These are phyloP conservation scores for Lissonota sp. DNA, from an alignment of 2,888 invertebrate genomes.

Conservation along the genomic window DNA sequence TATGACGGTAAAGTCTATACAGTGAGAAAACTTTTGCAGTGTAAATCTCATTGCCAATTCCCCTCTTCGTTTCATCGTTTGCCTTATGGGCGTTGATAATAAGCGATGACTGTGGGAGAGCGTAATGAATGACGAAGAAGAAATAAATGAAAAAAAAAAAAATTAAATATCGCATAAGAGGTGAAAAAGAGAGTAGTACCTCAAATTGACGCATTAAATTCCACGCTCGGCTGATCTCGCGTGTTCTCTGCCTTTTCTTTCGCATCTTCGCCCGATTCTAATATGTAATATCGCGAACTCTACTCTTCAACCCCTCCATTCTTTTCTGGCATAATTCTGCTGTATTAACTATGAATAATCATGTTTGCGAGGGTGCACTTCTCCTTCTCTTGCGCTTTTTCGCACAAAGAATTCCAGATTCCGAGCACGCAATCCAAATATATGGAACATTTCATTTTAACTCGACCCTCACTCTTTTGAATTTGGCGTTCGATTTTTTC, in stretches of 20 bases:
- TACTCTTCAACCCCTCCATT: background rate
- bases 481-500: no score
- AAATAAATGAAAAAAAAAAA: background rate
- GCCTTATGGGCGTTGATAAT: no score
- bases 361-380: slow-evolving; percentile 44
- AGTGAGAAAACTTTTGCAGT: background rate
- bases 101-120: no score
- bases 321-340: slow-evolving; percentile 25
- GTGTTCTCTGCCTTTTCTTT: slow-evolving; percentile 34
- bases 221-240: slow-evolving; percentile 54
- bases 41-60: background rate
- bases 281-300: slow-evolving; percentile 7
- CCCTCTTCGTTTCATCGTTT: no score
- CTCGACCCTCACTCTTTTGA: no score
- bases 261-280: background rate
- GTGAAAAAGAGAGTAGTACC: background rate
- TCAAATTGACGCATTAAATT: slow-evolving; percentile 27
- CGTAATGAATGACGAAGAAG: background rate
- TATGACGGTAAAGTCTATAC: slow-evolving; percentile 5
- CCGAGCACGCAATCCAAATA: no score
- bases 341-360: slow-evolving; percentile 58
- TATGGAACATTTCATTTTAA: no score
- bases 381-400: slow-evolving; percentile 26
- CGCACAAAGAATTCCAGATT: no score
- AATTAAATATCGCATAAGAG: background rate